Evolutionary conservation across 2,113 vertebrate species (phyloP), one percentile per base, ranked within the genome.

Genomic region (Pelmatolapia mariae): DNA sequence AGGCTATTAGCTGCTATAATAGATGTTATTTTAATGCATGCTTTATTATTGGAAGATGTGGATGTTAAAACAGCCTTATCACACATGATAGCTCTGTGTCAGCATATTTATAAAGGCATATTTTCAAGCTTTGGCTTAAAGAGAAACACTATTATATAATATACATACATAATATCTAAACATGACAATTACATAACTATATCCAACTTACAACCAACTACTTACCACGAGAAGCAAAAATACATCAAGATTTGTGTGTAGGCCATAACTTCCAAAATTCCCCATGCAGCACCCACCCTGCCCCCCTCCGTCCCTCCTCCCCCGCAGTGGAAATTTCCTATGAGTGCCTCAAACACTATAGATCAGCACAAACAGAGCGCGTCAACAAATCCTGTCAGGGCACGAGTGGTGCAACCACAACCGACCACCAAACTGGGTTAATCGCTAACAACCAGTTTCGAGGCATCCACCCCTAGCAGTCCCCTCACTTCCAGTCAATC

Each of bases 311-410:
- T 45, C 68, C 19, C 61, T 66, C 68, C 68, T 73, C 68, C 68
- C 80, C 87, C 63, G 71, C 84, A 81, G 86, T 73, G 88, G 90
- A 94, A 94, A 95, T 95, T 95, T 95, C 94, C 95, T 84, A 90
- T 4, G 84, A 90, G 80, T 81, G 73, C 57, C 88, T 84, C 88
- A 85, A 91, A 86, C 63, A 88, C 79, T 22, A 54, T 12, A 89
- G 68, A 80, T 71, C 63, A 11, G 40, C 52, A 61, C 52, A 68
- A 52, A 52, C 73, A 11, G 87, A 90, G 73, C 84, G 80, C 71
- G 82, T 82, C 45, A 53, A 81, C 13, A 82, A 68, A 91, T 52
- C 82, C 3, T 63, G 85, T 87, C 83, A 79, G 71, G 83, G 80
- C 84, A 87, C 24, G 82, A 89, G 29, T 13, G 9, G 50, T 19